Evolutionary conservation across 2,888 invertebrate species (phyloP), one percentile per base, ranked within the genome.

Genomic region (Coenonympha glycerion): DNA sequence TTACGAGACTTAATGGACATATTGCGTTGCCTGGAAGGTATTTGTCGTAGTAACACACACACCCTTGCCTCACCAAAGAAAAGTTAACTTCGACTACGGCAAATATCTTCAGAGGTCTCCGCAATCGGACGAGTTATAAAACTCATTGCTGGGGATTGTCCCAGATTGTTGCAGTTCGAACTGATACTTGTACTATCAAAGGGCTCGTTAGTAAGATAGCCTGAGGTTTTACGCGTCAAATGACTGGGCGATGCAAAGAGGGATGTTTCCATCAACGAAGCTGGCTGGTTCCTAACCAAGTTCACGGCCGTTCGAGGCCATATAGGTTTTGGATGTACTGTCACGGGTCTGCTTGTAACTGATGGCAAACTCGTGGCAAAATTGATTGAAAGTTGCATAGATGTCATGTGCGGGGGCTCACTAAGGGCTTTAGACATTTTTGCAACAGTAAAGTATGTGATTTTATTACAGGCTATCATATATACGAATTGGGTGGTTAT

Each of bases 151-250:
- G 28, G 16, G 11, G n/a, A 37, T 8, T 6, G 6, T 3, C 8
- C 16, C 28, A 16, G 24, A 30, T 19, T 28, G 13, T 11, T 13
- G 41, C 41, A 30, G 19, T 41, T 41, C 30, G 41, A 30, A 41
- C 41, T 28, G 41, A 41, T 11, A 41, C 30, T 30, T 6, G 3
- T 3, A 33, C 5, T 16, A 13, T 11, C 30, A 30, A 11, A 30
- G 41, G 41, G 30, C 19, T 39, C 9, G 41, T 41, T 30, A 30
- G 30, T 19, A 41, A 30, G 30, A 30, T 41, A 41, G 41, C 6
- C 11, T 30, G 11, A 9, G 18, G 30, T 19, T 1, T 40, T 19
- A 28, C 18, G 41, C n/a, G n/a, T n/a, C n/a, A n/a, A n/a, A n/a
- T n/a, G n/a, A n/a, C n/a, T n/a, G n/a, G n/a, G n/a, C n/a, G n/a